These are phyloP conservation scores for Lepidochitona cinerea DNA, from an alignment of 2,888 invertebrate genomes.

Conservation along the genomic window DNA sequence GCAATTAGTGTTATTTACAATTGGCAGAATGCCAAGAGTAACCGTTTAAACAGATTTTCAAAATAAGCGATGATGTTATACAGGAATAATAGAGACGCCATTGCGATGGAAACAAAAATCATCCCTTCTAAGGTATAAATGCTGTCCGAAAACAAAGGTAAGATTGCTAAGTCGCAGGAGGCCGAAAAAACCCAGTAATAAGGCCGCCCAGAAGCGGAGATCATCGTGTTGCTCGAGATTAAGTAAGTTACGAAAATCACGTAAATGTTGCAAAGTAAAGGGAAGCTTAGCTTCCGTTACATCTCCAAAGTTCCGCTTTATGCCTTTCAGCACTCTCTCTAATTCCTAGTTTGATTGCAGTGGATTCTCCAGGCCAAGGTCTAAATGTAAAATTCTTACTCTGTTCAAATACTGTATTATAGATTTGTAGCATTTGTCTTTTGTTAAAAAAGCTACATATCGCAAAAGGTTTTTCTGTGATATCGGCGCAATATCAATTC, in stretches of 20 bases:
- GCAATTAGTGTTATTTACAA: too few relatives aligned
- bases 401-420: neutral
- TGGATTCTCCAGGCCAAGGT: neutral
- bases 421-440: neutral
- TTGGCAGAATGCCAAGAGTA: too few relatives aligned
- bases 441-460: neutral
- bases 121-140: neutral
- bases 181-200: neutral
- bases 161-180: neutral
- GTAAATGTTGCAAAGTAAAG: neutral
- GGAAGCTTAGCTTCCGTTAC: neutral
- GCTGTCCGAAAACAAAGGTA: neutral
- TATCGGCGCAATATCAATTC: neutral
- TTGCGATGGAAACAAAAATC: neutral
- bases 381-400: neutral
- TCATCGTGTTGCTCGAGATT: neutral
- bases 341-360: neutral
- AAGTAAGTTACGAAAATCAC: neutral
- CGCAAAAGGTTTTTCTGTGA: neutral
- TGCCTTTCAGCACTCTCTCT: neutral
- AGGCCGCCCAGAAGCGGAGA: neutral
- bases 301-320: neutral
- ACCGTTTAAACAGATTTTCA: too few relatives aligned
- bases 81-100: neutral
- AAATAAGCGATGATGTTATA: too few relatives aligned